Base-by-base conservation (phyloP, 2,113 vertebrate species). In the Pogona vitticeps region DNA sequence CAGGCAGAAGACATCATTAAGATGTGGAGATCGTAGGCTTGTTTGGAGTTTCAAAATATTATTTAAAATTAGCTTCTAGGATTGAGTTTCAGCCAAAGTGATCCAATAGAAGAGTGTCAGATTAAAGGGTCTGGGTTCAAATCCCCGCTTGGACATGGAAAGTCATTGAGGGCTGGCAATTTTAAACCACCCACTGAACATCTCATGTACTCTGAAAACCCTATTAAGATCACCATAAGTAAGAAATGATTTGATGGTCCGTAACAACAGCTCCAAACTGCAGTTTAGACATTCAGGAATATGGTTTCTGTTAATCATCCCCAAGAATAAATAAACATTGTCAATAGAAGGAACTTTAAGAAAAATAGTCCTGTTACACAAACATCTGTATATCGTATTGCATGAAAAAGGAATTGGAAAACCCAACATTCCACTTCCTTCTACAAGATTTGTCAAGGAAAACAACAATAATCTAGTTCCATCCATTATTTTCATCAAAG, bases 291-390 rank as follows among this genome's bases (percentile, higher is more conserved):
- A 63, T 21, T 63, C 17, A 15, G 21, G 61, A 21, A 63, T 20
- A 15, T 59, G 20, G 3, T 67, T 88, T 56, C 15, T 88, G 88
- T 72, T 83, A 86, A 91, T 42, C 18, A 36, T 58, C 26, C 52
- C 68, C 52, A n/a, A n/a, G n/a, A n/a, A n/a, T 58, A 82, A 71
- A 58, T 83, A 71, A 71, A 36, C 14, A 83, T 6, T 59, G 2
- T 56, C 46, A 58, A 21, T 56, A 14, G 23, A 21, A 72, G 42
- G 8, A 80, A 31, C 31, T 52, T n/a, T 68, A n/a, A 6, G 8
- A 80, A 79, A 81, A 52, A 80, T 46, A 82, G 40, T 20, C 40
- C 31, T 31, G 15, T 31, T 33, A n/a, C 17, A 52, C 52, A 52
- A 80, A 33, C n/a, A 82, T 80, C 65, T 80, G 79, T 65, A 31